Conservation (phyloP, 2,797 vertebrate genomes). For the Crocodylus rhombifer region DNA sequence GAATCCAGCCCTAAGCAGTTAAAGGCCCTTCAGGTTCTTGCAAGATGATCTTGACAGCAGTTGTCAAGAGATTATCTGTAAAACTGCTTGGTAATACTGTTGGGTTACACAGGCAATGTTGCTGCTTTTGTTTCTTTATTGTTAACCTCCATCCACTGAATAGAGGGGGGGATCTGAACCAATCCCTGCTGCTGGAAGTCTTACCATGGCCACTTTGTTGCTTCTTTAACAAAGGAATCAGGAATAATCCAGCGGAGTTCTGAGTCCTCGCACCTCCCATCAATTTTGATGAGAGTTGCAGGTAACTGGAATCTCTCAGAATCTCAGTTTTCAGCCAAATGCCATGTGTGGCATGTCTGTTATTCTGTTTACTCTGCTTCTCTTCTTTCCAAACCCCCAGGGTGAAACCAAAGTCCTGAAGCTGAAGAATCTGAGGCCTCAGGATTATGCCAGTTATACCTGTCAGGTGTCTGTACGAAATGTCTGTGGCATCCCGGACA, state of each 20-base stretch:
- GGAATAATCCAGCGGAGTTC: neutral
- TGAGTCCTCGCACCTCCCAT: neutral
- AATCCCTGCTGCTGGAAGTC: neutral
- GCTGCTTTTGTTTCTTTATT: neutral
- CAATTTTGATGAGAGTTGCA: neutral
- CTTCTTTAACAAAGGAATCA: neutral
- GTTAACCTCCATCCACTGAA: too few relatives aligned
- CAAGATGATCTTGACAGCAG: neutral
- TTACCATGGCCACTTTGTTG: neutral
- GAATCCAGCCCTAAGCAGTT: neutral
- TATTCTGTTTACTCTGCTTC: fast-evolving
- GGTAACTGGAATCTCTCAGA: neutral
- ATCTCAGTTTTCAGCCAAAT: neutral
- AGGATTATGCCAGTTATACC: constrained; percentile 96
- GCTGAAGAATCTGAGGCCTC: constrained; percentile 94
- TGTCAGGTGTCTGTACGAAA: constrained; percentile 98
- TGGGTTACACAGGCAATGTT: neutral
- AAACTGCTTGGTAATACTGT: neutral
- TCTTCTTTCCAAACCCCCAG: constrained; percentile 73
- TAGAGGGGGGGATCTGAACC: neutral
- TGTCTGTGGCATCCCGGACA: constrained; percentile 95
- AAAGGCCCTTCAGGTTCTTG: neutral
- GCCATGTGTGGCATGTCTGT: neutral
- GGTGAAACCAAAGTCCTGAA: constrained; percentile 99
- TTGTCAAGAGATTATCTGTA: neutral